phyloP scores from a whole-genome alignment of 2,113 vertebrate genomes.

The Toxostoma redivivum region DNA sequence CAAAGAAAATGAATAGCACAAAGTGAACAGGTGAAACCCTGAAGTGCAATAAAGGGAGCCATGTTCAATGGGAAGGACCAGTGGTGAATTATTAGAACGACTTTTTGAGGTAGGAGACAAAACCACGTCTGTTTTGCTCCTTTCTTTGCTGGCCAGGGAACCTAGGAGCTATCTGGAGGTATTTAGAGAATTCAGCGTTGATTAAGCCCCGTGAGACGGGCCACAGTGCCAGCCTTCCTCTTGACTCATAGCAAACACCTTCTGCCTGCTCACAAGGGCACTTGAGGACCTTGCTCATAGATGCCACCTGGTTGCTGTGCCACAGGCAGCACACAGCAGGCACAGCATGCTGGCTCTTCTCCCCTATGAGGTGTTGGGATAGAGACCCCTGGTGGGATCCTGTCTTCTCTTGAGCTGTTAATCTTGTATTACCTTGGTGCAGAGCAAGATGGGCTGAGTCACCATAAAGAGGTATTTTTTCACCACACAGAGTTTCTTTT shows the following conservation, averaged over 20 bases:
- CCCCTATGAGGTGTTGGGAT: fast-evolving
- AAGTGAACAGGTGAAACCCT: background rate
- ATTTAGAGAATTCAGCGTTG: background rate
- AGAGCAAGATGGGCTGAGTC: background rate
- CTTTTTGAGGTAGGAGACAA: background rate
- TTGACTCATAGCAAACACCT: background rate
- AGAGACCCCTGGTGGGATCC: background rate
- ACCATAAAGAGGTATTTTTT: background rate
- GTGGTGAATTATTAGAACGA: background rate
- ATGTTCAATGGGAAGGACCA: background rate
- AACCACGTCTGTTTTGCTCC: background rate
- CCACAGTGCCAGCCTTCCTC: background rate
- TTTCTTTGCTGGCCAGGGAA: background rate
- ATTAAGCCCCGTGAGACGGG: background rate
- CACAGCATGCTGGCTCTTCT: background rate
- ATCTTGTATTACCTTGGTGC: background rate
- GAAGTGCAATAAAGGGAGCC: background rate
- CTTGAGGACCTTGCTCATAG: background rate
- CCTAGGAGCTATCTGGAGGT: background rate
- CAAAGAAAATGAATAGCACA: background rate
- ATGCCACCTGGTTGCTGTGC: background rate
- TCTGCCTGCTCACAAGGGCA: background rate
- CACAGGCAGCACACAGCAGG: background rate
- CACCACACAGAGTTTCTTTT: background rate
- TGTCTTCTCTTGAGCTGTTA: background rate